Evolutionary conservation across 2,113 vertebrate genomes (phyloP), one percentile per base, ranked within the genome.

Genomic region (Colistium nudipinnis): DNA sequence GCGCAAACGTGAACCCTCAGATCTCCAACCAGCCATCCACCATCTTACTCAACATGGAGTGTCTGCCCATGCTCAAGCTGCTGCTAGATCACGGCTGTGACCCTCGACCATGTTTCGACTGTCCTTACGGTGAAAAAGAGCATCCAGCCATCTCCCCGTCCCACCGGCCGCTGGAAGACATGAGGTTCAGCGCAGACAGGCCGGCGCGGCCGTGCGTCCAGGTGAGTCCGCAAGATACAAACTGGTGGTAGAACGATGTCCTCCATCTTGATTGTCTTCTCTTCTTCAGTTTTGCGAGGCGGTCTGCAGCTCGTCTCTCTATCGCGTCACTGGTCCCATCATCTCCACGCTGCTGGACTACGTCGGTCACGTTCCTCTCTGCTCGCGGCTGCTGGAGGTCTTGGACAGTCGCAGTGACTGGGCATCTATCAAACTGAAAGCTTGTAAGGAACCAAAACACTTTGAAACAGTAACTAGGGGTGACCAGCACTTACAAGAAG

Each of bases 31-130:
- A 97, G 66, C 96, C 95, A 49, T 97, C 97, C 14, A 72, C 94
- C 41, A 99, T 99, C 89, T 97, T 98, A 94, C 97, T 98, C 88
- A 92, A 93, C 11, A 94, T 96, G 93, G 96, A 94, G 89, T 93
- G 93, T 78, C 90, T 96, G 47, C 67, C 90, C 0, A 78, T 98
- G 91, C 88, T 99, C 74, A 98, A 98, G 78, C 96, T 94, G 80
- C 87, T 99, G 59, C 89, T 99, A 79, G 96, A 97, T 90, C 89
- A 95, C 2, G 97, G 97, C 20, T 95, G 95, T 30, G 87, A 97
- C 0, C 96, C 94, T 17, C 74, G 72, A 2, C 85, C 96, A 66
- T 99, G 98, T 87, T 99, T 99, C 60, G 82, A 87, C 5, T 99
- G 96, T 71, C 33, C 78, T 2, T 96, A 95, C 0, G 95, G 96